Base-by-base conservation (phyloP, 2,113 vertebrate genomes). In the Dascyllus trimaculatus region DNA sequence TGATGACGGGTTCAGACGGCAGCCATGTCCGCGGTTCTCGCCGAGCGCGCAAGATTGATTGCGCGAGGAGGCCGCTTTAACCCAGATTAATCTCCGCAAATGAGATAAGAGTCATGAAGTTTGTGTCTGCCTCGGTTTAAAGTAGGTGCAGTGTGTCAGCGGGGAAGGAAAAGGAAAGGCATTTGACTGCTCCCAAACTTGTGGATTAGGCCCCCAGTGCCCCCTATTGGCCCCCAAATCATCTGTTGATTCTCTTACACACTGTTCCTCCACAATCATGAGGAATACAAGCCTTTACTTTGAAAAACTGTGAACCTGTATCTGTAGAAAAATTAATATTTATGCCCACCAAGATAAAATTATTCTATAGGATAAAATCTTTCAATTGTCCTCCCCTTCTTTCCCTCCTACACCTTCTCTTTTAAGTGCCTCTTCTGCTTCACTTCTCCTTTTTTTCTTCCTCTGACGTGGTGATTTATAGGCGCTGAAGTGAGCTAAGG, bases 141-240 rank as follows among this genome's bases (percentile, higher is more conserved):
- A 85, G 57, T 53, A 13, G 63, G 51, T 54, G 46, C 52, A 25
- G 69, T 45, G 52, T 35, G 15, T 69, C 11, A 62, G 61, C n/a
- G 57, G 46, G 24, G 59, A 78, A 56, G 75, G 25, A 26, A 54
- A 63, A 60, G 72, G 11, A 62, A 66, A 85, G 53, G 71, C 68
- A 35, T 71, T 68, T 66, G 56, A 81, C 67, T 40, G 65, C 61
- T 83, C 75, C 84, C 75, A 80, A 71, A 88, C 78, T 72, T 80
- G 71, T 89, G 92, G 89, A 92, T 92, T 90, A 91, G 92, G 85
- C 84, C 88, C 91, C 89, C 89, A 92, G 92, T 92, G 94, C 93
- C 94, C 93, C 93, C 94, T 95, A 81, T 93, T 94, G 94, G 93
- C 80, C 86, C 92, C 90, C 88, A 87, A 80, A 91, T 87, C 88